Evolutionary conservation across 2,888 invertebrate genomes (phyloP), one percentile per base, ranked within the genome.

Genomic region (Mimas tiliae): DNA sequence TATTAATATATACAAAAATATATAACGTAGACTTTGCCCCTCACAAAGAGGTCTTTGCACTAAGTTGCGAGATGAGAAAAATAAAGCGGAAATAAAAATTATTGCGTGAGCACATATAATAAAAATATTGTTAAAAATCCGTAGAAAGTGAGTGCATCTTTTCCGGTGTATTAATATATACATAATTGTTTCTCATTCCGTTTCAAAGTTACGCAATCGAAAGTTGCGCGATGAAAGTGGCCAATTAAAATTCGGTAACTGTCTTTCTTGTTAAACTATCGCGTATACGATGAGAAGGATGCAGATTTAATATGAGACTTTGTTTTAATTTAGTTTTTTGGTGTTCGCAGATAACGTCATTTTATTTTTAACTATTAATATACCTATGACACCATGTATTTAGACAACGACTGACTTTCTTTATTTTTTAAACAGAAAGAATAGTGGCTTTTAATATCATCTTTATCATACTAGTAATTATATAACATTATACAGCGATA

Each of bases 161-260:
- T 88, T 88, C 86, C 88, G 86, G 85, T 85, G 78, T 87, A 86
- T 90, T 87, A 87, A 87, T 88, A 89, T 83, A 83, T 85, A 86
- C 87, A 89, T 92, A 91, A 91, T 91, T 90, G 88, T 90, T 86
- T 90, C 89, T 87, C 85, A 86, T 90, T 88, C 83, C 79, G 78
- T 79, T 77, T 71, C 68, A 68, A 48, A 66, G 79, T 90, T 89
- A 83, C 81, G 85, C 78, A 91, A 92, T 74, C 72, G 79, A 82
- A 80, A 82, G 82, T 80, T 82, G 77, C 74, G 76, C 82, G 89
- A 85, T 51, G 92, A 92, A 92, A 92, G 91, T 86, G 77, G 77
- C 84, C 89, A 89, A 90, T 91, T 91, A 90, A 87, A 87, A 88
- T 89, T 87, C 85, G 87, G 82, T 75, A 80, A 80, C 75, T 72